Percentiles rank a stretch among this genome's conserved stretches.
Conservation (phyloP, 2,113 vertebrate species). For the Uria lomvia region DNA sequence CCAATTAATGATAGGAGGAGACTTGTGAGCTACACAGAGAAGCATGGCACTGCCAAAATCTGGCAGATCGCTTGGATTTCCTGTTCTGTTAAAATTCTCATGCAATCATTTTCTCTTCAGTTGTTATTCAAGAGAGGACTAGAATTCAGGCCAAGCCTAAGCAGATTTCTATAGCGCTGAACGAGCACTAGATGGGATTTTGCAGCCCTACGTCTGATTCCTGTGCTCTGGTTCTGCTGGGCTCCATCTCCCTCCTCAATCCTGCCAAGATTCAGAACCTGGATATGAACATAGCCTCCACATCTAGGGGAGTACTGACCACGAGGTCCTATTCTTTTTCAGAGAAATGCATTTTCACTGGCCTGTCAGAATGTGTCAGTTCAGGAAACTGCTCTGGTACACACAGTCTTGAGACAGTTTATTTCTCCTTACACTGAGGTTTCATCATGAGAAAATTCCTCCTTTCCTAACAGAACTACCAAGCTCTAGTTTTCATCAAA, state of each 20-base stretch:
- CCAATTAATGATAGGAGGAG: not conserved
- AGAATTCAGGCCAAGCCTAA: not conserved
- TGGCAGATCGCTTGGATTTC: not conserved
- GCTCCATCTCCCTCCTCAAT: not conserved
- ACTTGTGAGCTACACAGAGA: not conserved
- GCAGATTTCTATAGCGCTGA: not conserved
- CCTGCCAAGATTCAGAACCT: not conserved
- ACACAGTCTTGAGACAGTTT: not conserved
- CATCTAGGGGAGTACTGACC: not conserved
- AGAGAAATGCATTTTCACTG: not conserved
- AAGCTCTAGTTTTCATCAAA: not conserved
- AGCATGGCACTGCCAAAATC: not conserved
- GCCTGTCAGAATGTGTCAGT: not conserved
- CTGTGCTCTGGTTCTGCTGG: not conserved
- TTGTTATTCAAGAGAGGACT: not conserved
- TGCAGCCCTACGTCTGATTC: not conserved
- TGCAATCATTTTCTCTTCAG: not conserved
- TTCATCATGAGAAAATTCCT: not conserved
- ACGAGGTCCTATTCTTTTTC: rapidly evolving
- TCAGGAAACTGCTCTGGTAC: not conserved
- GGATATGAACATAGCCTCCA: not conserved
- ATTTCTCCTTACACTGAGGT: not conserved
- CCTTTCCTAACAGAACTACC: not conserved
- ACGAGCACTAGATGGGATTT: not conserved
- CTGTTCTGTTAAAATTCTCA: not conserved